Percentiles rank a stretch among this genome's conserved stretches.
Evolutionary conservation across 2,888 invertebrate species (phyloP).

Genomic region (Blomia tropicalis): DNA sequence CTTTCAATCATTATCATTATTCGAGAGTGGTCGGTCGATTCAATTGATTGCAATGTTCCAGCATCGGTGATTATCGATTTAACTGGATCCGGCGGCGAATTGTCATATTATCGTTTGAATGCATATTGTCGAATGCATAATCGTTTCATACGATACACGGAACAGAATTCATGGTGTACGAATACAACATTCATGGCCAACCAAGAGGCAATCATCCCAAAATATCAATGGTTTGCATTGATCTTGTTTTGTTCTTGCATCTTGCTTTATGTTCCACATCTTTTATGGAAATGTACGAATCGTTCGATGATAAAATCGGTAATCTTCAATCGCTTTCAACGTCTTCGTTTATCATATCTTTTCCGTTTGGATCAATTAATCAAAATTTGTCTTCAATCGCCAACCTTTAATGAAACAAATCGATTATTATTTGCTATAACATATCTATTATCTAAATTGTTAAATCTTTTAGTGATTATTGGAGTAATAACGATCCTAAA

Average conservation of each 20-base stretch:
- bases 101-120: neutral
- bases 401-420: neutral
- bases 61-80: neutral
- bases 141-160: neutral
- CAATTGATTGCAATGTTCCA: neutral
- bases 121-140: neutral
- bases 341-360: neutral
- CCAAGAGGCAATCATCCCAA: neutral
- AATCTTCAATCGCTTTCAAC: neutral
- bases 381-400: neutral
- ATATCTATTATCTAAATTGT: neutral
- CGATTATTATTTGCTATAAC: neutral
- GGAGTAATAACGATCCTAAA: neutral
- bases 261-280: neutral
- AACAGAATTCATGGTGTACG: neutral
- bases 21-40: slow-evolving; percentile 11
- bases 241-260: neutral
- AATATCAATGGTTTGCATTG: neutral
- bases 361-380: neutral
- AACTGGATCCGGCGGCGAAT: neutral
- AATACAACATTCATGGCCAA: neutral
- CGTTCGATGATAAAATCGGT: neutral
- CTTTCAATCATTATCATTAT: neutral
- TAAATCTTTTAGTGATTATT: neutral
- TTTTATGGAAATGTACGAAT: neutral